A percentile compares a stretch with the other conserved stretches of the same genome.
phyloP scores from a whole-genome alignment of 2,797 vertebrate genomes.

The Argyrosomus regius region DNA sequence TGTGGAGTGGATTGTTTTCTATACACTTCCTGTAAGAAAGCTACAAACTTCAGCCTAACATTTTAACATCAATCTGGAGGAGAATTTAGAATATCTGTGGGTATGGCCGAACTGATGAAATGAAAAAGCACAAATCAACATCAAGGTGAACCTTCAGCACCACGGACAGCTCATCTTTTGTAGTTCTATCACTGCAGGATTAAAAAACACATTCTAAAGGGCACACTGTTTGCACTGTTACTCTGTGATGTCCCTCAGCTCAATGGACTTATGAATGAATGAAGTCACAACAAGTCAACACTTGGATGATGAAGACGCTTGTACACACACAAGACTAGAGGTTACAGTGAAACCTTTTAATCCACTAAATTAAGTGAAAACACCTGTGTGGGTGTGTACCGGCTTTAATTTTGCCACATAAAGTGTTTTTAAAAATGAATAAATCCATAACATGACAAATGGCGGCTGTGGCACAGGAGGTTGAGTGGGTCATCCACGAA shows the following conservation, averaged over 20 bases:
- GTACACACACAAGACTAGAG: neutral
- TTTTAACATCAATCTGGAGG: neutral
- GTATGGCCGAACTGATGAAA: neutral
- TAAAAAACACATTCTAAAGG: neutral
- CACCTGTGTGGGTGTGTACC: neutral
- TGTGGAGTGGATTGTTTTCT: neutral
- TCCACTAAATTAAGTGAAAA: neutral
- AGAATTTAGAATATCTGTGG: neutral
- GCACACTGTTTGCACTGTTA: neutral
- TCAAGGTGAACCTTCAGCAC: slow-evolving; percentile 30
- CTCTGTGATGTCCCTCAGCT: neutral
- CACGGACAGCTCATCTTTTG: slow-evolving; percentile 38
- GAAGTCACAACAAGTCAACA: neutral
- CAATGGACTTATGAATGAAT: neutral
- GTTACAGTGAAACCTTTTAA: neutral
- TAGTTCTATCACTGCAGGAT: neutral
- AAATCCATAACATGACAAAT: neutral
- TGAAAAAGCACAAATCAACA: neutral
- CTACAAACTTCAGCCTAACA: neutral
- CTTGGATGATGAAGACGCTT: neutral
- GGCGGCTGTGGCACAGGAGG: too few relatives aligned
- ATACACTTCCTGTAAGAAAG: neutral
- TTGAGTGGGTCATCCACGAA: too few relatives aligned
- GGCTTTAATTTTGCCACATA: too few relatives aligned
- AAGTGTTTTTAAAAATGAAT: neutral